Evolutionary conservation across 1,140 invertebrate genomes (phyloP), one percentile per base, ranked within the genome.

Genomic region (Camponotus pennsylvanicus): DNA sequence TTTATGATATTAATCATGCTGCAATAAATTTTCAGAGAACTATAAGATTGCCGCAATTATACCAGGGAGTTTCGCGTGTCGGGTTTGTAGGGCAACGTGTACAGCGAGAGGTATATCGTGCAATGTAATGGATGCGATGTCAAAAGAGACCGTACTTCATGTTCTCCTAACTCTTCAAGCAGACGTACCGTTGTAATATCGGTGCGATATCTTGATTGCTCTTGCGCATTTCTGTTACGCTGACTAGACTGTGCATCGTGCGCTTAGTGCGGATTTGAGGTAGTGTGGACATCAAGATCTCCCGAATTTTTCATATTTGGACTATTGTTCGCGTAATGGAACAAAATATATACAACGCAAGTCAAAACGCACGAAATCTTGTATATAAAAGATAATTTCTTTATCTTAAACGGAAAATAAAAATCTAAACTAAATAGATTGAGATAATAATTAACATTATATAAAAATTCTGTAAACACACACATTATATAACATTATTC

Each of bases 121-220:
- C 78, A 80, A 70, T 80, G 78, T 80, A 80, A 80, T 80, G 67
- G 64, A 80, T 80, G 64, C 37, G 45, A 70, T 80, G 52, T 80
- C 32, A 80, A 80, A 80, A 80, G 78, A 84, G 67, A 84, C 11
- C 45, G 66, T 76, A 42, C 57, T 55, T 83, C 79, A 79, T 86
- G 84, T 70, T 86, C 84, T 86, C 84, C 84, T 86, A 86, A 40
- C 66, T 86, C 37, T 70, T 79, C 75, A 76, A 86, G 76, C 84
- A 79, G 84, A 64, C 64, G 57, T 85, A 86, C 64, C 66, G 84
- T 79, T 78, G 76, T 86, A 86, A 76, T 70, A 59, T 79, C 52
- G 57, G 66, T 61, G 73, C 73, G 57, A 63, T 84, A 76, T 84
- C 71, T 76, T 64, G 80, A 80, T 80, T 80, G 78, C 78, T 80